Base-by-base conservation (phyloP, 1,140 invertebrate genomes). In the Ostrea denselamellosa region DNA sequence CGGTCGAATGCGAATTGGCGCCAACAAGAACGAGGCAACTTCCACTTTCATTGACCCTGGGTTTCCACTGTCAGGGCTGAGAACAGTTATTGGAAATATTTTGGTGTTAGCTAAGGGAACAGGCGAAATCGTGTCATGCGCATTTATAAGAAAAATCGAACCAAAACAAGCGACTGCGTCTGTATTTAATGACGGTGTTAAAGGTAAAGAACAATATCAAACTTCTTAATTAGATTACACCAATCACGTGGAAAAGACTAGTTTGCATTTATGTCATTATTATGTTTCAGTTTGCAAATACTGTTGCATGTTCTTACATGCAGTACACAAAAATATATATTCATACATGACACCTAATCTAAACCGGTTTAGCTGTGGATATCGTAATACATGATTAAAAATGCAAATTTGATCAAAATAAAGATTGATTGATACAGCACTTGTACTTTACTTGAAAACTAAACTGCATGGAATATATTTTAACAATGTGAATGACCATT, bases 171-270 rank as follows among this genome's bases (percentile, higher is more conserved):
- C 88, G 89, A 97, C 97, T 92, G 96, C 96, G 3, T 94, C 97
- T 7, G 96, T 99, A 65, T 97, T 97, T 94, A 96, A 96, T 65
- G 96, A 97, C 77, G 98, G 98, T 5, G 96, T 99, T 3, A 96
- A 96, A 93, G 98, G 98, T 0, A 96, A 97, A 82, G 95, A 99
- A 2, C 96, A 96, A 2, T 96, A 99, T 52, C 96, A 44, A 44
- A 1, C 2, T 44, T 1, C 34, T 1, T 44, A 44, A 44, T 44
- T 44, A 44, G 2, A 44, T 44, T 44, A 44, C 34, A 44, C 5
- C 34, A 96, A 44, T 98, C 97, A 0, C 96, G 96, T 9, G 98
- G 97, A 92, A 97, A 98, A 94, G 97, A n/a, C n/a, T 97, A 0
- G 98, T 98, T 0, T 97, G 96, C 95, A 95, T 98, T 0, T 96